Evolutionary conservation across 2,113 vertebrate genomes (phyloP).

Genomic region (Percopsis transmontana): DNA sequence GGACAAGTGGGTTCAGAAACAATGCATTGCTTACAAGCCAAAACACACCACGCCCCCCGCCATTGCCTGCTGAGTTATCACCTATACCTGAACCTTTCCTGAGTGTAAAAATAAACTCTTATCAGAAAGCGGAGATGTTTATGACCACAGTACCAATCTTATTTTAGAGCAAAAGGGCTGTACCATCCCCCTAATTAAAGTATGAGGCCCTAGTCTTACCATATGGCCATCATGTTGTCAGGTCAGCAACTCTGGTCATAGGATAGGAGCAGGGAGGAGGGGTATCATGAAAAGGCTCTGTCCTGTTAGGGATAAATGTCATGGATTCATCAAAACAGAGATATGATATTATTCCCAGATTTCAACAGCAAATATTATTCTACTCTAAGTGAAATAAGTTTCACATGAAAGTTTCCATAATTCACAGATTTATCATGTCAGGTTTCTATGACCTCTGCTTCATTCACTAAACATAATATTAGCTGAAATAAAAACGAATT

Average conservation of each 20-base stretch:
- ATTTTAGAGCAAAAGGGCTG: slow-evolving; percentile 38
- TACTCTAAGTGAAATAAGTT: not conserved
- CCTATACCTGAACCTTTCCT: slow-evolving; percentile 3
- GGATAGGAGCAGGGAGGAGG: slow-evolving; percentile 24
- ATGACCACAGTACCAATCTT: slow-evolving; percentile 14
- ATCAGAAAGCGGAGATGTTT: not conserved
- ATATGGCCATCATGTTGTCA: slow-evolving; percentile 65
- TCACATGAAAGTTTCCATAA: no score
- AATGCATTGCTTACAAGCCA: no score
- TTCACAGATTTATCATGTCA: not conserved
- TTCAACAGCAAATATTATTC: not conserved
- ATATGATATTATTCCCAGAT: slow-evolving; percentile 40
- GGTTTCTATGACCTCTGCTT: no score
- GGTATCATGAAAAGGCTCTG: slow-evolving; percentile 29
- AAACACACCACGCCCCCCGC: not conserved
- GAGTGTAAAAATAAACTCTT: slow-evolving; percentile 12
- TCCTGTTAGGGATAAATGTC: slow-evolving; percentile 47
- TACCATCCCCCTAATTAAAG: slow-evolving; percentile 60
- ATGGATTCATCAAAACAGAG: slow-evolving; percentile 53
- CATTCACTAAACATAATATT: no score
- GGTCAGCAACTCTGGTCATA: slow-evolving; percentile 62
- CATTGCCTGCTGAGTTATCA: not conserved
- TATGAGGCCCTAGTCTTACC: slow-evolving; percentile 46
- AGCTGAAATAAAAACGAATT: no score
- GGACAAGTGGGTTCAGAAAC: not conserved